These are phyloP conservation scores for Zaprionus kolodkinae DNA, from an alignment of 1,140 invertebrate genomes.

Conservation along the genomic window DNA sequence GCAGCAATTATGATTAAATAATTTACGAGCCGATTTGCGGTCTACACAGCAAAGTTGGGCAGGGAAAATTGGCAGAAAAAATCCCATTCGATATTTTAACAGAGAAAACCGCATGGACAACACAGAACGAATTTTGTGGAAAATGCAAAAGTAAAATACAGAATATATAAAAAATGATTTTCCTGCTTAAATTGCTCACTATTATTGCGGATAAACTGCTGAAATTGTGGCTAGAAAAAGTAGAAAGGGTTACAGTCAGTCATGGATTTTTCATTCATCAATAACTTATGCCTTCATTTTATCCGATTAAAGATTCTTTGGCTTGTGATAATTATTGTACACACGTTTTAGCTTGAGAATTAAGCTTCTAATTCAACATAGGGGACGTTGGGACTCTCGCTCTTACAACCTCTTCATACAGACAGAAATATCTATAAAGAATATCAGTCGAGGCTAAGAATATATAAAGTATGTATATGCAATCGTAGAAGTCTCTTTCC, in stretches of 20 bases:
- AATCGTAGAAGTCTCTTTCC: too few relatives aligned
- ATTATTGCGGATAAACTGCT: neutral
- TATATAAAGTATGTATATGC: too few relatives aligned
- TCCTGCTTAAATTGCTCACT: neutral
- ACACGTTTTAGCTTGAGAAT: too few relatives aligned
- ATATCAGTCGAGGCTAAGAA: too few relatives aligned
- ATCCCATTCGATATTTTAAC: slow-evolving; percentile 22
- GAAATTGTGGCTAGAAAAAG: neutral
- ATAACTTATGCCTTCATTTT: too few relatives aligned
- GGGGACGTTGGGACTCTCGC: too few relatives aligned
- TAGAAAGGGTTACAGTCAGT: neutral
- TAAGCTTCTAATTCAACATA: too few relatives aligned
- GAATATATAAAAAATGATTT: neutral
- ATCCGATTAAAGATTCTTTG: too few relatives aligned
- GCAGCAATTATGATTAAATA: slow-evolving; percentile 54
- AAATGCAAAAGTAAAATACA: slow-evolving; percentile 11
- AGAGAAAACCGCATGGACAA: slow-evolving; percentile 15
- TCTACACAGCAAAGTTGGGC: slow-evolving; percentile 4
- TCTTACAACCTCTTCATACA: too few relatives aligned
- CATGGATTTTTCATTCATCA: too few relatives aligned
- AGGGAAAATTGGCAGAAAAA: neutral
- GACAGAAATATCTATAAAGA: too few relatives aligned
- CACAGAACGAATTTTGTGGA: neutral
- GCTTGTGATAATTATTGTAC: too few relatives aligned
- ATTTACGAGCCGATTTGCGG: slow-evolving; percentile 37